Conservation (phyloP, 92 coral and sea anemone genomes). For the Epizoanthus ramosus region DNA sequence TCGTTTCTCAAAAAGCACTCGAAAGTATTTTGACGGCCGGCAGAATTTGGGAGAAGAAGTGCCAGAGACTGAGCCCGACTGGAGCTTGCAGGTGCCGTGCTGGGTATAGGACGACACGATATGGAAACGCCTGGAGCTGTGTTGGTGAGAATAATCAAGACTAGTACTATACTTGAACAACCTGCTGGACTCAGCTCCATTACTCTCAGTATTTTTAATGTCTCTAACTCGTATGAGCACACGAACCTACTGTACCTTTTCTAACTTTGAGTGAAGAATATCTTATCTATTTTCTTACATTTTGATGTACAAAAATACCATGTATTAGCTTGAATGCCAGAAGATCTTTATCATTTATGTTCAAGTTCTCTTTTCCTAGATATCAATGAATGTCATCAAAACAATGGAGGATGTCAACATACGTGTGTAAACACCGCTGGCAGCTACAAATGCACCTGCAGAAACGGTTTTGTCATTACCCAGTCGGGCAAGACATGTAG, state of each 20-base stretch:
- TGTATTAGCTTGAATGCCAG: too few species aligned
- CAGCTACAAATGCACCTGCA: constrained; percentile 35
- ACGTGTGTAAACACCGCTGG: constrained; percentile 20
- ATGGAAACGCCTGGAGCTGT: constrained; percentile 20
- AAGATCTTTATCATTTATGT: too few species aligned
- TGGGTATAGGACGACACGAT: background rate
- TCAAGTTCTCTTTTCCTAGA: background rate
- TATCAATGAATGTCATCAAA: constrained; percentile 2
- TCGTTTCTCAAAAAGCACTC: constrained; percentile 1
- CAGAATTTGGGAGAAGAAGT: constrained; percentile 31
- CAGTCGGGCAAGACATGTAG: constrained; percentile 13
- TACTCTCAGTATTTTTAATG: too few species aligned
- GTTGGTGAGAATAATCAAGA: constrained; percentile 11
- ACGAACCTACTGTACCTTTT: too few species aligned
- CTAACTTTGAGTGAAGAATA: too few species aligned
- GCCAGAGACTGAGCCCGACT: background rate
- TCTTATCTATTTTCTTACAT: too few species aligned
- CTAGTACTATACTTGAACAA: background rate
- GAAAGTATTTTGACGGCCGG: constrained; percentile 4
- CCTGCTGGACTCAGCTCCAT: too few species aligned
- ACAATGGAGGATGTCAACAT: constrained; percentile 29
- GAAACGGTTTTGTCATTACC: background rate
- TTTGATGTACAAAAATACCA: too few species aligned
- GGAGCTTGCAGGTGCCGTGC: constrained; percentile 7
- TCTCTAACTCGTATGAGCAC: too few species aligned